phyloP scores from a whole-genome alignment of 2,888 invertebrate genomes.

The Cactoblastis cactorum region DNA sequence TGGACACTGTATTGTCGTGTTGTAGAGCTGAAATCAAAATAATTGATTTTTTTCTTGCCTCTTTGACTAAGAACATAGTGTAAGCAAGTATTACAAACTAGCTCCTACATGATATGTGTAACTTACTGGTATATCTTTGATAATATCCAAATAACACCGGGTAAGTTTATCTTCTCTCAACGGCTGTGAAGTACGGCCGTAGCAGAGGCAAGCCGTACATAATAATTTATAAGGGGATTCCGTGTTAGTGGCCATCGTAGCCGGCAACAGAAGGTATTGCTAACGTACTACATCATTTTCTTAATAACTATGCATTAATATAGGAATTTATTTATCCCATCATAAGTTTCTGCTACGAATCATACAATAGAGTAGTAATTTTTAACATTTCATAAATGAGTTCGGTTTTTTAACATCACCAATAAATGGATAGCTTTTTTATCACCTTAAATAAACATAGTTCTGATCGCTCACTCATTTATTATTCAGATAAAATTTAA shows the following conservation, averaged over 20 bases:
- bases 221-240: conserved; percentile 38
- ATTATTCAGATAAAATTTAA: neutral
- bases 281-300: neutral
- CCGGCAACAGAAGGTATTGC: too few species aligned
- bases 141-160: conserved; percentile 45
- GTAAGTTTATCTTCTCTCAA: conserved; percentile 44
- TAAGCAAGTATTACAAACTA: too few species aligned
- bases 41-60: too few species aligned
- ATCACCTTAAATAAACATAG: neutral
- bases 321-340: too few species aligned
- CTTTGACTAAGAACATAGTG: too few species aligned
- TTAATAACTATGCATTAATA: neutral
- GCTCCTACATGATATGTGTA: conserved; percentile 16
- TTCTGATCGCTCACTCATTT: neutral
- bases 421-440: neutral
- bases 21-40: conserved; percentile 39
- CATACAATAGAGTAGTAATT: too few species aligned
- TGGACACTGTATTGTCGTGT: conserved; percentile 26
- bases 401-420: neutral
- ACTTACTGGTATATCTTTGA: conserved; percentile 61
- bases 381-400: neutral
- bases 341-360: too few species aligned
- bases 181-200: conserved; percentile 42
- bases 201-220: conserved; percentile 59
- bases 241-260: conserved; percentile 38